Evolutionary conservation across 2,888 invertebrate genomes (phyloP), one percentile per base, ranked within the genome.

Genomic region (Lydus trimaculatus): DNA sequence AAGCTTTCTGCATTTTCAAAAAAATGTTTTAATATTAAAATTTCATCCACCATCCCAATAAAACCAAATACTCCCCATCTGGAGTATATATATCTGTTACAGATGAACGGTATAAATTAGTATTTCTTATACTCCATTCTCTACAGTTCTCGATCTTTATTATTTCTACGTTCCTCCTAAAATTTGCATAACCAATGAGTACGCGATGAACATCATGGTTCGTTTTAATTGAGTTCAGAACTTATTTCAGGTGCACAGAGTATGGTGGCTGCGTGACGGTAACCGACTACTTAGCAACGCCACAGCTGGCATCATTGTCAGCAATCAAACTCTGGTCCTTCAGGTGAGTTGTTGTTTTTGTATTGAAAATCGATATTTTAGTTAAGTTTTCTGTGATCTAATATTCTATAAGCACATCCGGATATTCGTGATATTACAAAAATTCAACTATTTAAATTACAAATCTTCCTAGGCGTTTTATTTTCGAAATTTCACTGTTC

Each of bases 251-350:
- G 85, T 84, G 60, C 79, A 82, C 68, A 74, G 84, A 67, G 85
- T 85, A 31, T 84, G 83, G 83, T 82, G 84, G 79, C 76, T 85
- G 58, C 72, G 83, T 60, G 88, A 94, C 91, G 92, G 92, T 68
- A 89, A 88, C 76, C 86, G 88, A 73, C 84, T 92, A 63, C 87
- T 89, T 77, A 92, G 92, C 78, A 93, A 93, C 80, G 88, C 90
- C 7, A 90, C 91, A 8, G 89, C 90, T n/a, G 94, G 94, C 3
- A 90, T 93, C 60, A 91, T 94, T 68, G 90, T 94, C 73, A 92
- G 92, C 81, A 94, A 94, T 85, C 94, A 94, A 84, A 93, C 93
- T 76, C 86, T 94, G 69, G 94, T 94, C 0, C 87, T 94, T 59
- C 94, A 94, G 87, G 90, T 85, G 76, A 78, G 80, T 76, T 39